phyloP scores from a whole-genome alignment of 2,888 invertebrate species.

The Agrochola lota region DNA sequence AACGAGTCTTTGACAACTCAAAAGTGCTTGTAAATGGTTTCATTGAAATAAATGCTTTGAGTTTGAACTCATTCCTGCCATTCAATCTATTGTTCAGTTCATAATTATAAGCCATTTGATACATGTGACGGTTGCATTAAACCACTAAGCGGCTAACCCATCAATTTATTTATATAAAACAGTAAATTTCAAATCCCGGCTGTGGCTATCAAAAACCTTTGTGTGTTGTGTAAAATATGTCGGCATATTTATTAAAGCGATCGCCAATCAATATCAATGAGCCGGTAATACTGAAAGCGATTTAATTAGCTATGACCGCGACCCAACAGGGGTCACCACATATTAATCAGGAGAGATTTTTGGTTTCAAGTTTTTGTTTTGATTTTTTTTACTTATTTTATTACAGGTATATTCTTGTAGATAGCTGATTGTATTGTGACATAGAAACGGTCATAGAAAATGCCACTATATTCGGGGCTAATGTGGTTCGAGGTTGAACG shows the following conservation, averaged over 20 bases:
- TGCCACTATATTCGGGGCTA: no score
- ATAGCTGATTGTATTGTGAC: background rate
- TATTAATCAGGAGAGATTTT: conserved; percentile 36
- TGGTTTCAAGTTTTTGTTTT: background rate
- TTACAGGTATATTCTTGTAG: background rate
- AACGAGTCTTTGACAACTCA: no score
- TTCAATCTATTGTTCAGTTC: conserved; percentile 1
- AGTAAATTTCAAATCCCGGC: conserved; percentile 45
- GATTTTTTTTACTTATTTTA: background rate
- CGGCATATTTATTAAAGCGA: conserved; percentile 45
- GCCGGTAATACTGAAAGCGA: conserved; percentile 40
- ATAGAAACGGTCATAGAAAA: background rate
- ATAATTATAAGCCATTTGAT: conserved; percentile 20
- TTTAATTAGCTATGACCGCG: conserved; percentile 63
- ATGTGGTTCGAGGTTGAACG: background rate
- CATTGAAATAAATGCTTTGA: no score
- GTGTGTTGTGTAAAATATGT: conserved; percentile 43
- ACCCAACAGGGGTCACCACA: conserved; percentile 24
- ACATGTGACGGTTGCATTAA: conserved; percentile 5
- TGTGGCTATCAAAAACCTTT: conserved; percentile 46
- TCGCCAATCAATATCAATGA: conserved; percentile 55
- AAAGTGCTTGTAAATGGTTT: no score
- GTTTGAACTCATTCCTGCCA: background rate
- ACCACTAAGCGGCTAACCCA: conserved; percentile 42
- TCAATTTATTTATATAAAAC: conserved; percentile 44